Base-by-base conservation (phyloP, 2,113 vertebrate species). In the Platysteira castanea region DNA sequence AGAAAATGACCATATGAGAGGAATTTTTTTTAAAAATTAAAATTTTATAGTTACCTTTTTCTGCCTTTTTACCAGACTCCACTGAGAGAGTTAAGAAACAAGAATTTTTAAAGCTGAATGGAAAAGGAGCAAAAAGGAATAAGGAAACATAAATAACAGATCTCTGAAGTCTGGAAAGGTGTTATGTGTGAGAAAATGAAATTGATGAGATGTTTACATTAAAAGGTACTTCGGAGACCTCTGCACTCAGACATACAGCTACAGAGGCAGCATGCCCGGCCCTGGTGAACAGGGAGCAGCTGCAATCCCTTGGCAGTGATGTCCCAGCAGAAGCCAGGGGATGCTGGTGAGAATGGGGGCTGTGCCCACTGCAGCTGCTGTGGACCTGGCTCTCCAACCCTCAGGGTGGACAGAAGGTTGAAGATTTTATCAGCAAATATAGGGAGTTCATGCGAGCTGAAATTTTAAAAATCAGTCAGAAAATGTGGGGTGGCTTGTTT, bases 141-240 rank as follows among this genome's bases (percentile, higher is more conserved):
- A 91, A 82, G 23, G 23, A 96, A 95, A 83, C 79, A 84, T 87
- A 96, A 96, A 94, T 89, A 95, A 54, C 64, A 74, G 60, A 73
- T 22, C 28, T 94, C 76, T 87, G 92, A 95, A 93, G 73, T 91
- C 82, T 84, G 30, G 27, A 79, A 96, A 96, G 74, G 84, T 92
- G 63, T 47, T 57, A 53, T 35, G 30, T 81, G 75, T 80, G 57
- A 90, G 64, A 93, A 92, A 93, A 92, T 44, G 33, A 77, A 94
- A 84, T 95, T 90, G 84, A 63, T 82, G 82, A 86, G 52, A 64
- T 50, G 46, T 70, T 90, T 75, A 89, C 86, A 13, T 47, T 61
- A 78, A 85, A 82, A 91, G 23, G 53, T 47, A 80, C 49, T 76
- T 89, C 59, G 84, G 79, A 90, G 64, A 76, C 46, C 73, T 95